These are phyloP conservation scores for Saccostrea echinata DNA, from an alignment of 1,140 invertebrate species.

Conservation along the genomic window DNA sequence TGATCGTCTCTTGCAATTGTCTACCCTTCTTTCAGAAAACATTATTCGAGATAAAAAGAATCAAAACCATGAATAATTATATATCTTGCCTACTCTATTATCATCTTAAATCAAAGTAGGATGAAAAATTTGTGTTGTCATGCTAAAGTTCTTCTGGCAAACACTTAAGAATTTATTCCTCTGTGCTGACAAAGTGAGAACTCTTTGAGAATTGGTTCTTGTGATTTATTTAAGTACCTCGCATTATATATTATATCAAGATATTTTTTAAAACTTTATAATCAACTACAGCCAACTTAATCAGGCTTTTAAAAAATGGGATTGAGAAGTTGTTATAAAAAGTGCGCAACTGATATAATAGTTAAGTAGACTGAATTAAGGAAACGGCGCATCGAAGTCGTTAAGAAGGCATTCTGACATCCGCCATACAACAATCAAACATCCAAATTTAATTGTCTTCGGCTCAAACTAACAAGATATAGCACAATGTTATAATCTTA, in stretches of 20 bases:
- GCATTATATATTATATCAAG: slow-evolving; percentile 16
- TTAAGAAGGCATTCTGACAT: slow-evolving; percentile 1
- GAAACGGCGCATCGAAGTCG: neutral
- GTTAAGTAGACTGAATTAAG: neutral
- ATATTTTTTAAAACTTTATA: neutral
- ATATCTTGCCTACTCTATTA: no score
- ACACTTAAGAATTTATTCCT: neutral
- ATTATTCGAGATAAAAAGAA: neutral
- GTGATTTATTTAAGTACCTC: slow-evolving; percentile 25
- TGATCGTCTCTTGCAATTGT: neutral
- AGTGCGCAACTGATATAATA: neutral
- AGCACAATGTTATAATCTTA: neutral
- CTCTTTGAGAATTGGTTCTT: neutral
- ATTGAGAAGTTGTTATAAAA: slow-evolving; percentile 1
- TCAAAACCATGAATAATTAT: neutral
- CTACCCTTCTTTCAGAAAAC: neutral
- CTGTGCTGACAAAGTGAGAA: slow-evolving; percentile 21
- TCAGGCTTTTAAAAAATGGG: neutral
- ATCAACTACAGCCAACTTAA: slow-evolving; percentile 25
- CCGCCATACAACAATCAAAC: neutral
- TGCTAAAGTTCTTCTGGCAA: neutral
- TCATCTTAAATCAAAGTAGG: neutral
- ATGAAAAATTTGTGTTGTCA: neutral
- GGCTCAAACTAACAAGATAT: slow-evolving; percentile 21
- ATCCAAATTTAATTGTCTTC: slow-evolving; percentile 15